phyloP scores from a whole-genome alignment of 2,888 invertebrate species.

The Drosophila kambysellisi region DNA sequence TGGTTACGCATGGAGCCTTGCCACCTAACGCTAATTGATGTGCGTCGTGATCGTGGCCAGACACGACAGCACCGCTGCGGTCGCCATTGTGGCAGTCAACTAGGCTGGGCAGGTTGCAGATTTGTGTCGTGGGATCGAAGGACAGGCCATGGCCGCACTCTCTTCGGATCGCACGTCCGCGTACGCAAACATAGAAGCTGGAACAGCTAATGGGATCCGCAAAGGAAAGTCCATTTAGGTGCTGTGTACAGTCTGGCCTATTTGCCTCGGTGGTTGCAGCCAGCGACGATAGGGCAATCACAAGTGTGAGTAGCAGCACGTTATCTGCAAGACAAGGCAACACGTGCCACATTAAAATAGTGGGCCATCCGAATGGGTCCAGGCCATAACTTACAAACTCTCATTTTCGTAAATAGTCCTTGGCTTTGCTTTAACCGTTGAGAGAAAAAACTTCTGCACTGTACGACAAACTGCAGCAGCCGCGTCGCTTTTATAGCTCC shows the following conservation, averaged over 20 bases:
- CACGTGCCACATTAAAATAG: not conserved
- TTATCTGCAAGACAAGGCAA: conserved; percentile 37
- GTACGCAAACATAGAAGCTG: conserved; percentile 55
- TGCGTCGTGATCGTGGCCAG: conserved; percentile 15
- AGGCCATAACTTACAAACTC: conserved; percentile 50
- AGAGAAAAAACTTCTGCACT: conserved; percentile 43
- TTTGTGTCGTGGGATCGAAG: conserved; percentile 51
- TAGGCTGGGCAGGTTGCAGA: conserved; percentile 45
- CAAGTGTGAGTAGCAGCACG: conserved; percentile 53
- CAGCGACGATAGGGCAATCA: conserved; percentile 39
- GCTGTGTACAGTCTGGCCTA: conserved; percentile 49
- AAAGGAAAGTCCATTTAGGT: conserved; percentile 50
- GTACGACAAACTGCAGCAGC: conserved; percentile 16
- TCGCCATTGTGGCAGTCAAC: conserved; percentile 52
- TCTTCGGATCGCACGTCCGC: conserved; percentile 48
- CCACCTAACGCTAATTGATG: conserved; percentile 4
- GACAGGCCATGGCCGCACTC: conserved; percentile 48
- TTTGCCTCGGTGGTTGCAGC: conserved; percentile 35
- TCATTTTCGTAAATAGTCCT: conserved; percentile 49
- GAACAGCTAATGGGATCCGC: conserved; percentile 57
- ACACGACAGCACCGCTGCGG: conserved; percentile 33
- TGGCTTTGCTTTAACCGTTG: conserved; percentile 24
- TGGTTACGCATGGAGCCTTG: conserved; percentile 40
- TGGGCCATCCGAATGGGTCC: not conserved
- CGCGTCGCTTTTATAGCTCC: conserved; percentile 41